A percentile compares a stretch with the other conserved stretches of the same genome.
Conservation (phyloP, 2,797 vertebrate genomes). For the Sebastes vulpes region DNA sequence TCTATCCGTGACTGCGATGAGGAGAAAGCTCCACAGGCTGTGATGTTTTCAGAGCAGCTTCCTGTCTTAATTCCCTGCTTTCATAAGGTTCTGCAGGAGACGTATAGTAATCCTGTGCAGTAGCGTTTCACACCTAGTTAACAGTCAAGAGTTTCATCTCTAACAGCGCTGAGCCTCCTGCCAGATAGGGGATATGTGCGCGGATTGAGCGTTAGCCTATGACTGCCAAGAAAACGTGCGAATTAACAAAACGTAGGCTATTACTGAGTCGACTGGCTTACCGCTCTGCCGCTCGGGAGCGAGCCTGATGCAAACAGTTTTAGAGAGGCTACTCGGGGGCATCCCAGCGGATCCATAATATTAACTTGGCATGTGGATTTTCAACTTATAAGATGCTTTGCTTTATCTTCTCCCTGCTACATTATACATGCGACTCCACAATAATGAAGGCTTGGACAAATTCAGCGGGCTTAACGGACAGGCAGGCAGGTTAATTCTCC, state of each 20-base stretch:
- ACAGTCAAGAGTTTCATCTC: constrained; percentile 50
- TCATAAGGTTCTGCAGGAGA: constrained; percentile 31
- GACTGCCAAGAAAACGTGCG: constrained; percentile 67
- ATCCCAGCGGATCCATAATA: constrained; percentile 61
- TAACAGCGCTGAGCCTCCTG: constrained; percentile 47
- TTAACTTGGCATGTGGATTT: constrained; percentile 51
- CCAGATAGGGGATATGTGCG: constrained; percentile 51
- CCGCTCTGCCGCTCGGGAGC: constrained; percentile 4
- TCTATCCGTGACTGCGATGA: constrained; percentile 18
- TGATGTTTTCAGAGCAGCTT: constrained; percentile 37
- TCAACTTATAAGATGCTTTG: constrained; percentile 31
- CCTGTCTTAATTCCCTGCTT: constrained; percentile 32
- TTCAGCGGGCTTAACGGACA: constrained; percentile 48
- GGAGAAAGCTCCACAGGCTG: constrained; percentile 7
- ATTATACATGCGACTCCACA: constrained; percentile 49
- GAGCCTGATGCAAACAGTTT: constrained; percentile 47
- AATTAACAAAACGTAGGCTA: constrained; percentile 61
- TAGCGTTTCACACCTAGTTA: constrained; percentile 63
- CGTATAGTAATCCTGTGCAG: constrained; percentile 42
- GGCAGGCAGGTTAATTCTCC: constrained; percentile 56
- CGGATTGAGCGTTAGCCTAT: constrained; percentile 48
- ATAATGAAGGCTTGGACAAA: constrained; percentile 53
- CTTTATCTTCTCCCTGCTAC: constrained; percentile 47
- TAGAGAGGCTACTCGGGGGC: constrained; percentile 34
- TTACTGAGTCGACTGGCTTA: constrained; percentile 39